phyloP scores from a whole-genome alignment of 2,113 vertebrate species.

The Elgaria multicarinata region DNA sequence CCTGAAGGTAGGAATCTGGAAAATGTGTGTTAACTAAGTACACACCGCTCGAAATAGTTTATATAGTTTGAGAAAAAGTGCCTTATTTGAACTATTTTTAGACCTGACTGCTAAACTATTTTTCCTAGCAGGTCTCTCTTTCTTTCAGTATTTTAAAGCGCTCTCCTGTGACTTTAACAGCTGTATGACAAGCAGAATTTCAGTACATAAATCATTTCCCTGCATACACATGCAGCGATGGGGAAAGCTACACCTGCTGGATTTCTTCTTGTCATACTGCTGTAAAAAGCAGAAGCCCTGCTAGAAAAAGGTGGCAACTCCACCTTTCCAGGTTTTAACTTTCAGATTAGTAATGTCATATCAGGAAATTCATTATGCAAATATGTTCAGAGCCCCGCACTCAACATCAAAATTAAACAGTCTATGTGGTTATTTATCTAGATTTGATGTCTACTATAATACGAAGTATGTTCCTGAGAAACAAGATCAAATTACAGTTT shows the following conservation, averaged over 20 bases:
- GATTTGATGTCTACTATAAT: not conserved
- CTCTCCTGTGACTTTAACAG: too few species aligned
- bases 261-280: not conserved
- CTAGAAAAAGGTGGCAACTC: not conserved
- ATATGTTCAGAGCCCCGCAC: not conserved
- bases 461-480: not conserved
- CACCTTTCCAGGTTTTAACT: not conserved
- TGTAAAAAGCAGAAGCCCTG: not conserved
- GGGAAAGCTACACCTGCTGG: too few species aligned
- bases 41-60: not conserved
- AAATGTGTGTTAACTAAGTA: not conserved
- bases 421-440: not conserved
- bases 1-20: not conserved
- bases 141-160: not conserved
- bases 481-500: constrained; percentile 16
- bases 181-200: too few species aligned
- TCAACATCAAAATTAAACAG: not conserved
- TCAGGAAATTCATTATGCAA: not conserved
- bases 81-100: too few species aligned
- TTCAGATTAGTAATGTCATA: not conserved
- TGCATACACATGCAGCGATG: too few species aligned
- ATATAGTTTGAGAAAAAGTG: not conserved
- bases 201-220: too few species aligned
- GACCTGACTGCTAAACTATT: too few species aligned
- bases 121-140: too few species aligned